A percentile compares a stretch with the other conserved stretches of the same genome.
phyloP scores from a whole-genome alignment of 2,888 invertebrate genomes.

The Eulithis testata region DNA sequence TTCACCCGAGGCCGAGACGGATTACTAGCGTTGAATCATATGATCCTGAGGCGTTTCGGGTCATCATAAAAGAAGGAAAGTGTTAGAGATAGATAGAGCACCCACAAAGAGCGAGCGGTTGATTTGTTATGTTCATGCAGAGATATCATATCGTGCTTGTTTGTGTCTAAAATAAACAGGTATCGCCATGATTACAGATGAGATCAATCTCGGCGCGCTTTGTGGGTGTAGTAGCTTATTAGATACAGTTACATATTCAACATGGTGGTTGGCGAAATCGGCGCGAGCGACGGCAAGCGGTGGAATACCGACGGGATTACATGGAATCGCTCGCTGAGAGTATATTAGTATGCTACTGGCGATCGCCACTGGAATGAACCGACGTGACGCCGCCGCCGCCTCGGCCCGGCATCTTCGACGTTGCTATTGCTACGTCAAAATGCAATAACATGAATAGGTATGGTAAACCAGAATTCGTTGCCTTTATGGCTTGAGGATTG shows the following conservation, averaged over 20 bases:
- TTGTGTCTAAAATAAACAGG: constrained; percentile 20
- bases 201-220: constrained; percentile 41
- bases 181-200: constrained; percentile 20
- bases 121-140: constrained; percentile 10
- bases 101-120: constrained; percentile 11
- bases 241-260: constrained; percentile 75
- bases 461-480: constrained; percentile 50
- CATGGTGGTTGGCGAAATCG: constrained; percentile 72
- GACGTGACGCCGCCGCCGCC: constrained; percentile 71
- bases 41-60: constrained; percentile 44
- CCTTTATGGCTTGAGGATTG: constrained; percentile 12
- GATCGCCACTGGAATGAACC: constrained; percentile 78
- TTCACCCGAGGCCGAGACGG: constrained; percentile 72
- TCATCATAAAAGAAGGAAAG: constrained; percentile 48
- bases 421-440: constrained; percentile 69
- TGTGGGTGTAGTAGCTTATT: constrained; percentile 49
- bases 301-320: constrained; percentile 73
- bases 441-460: constrained; percentile 66
- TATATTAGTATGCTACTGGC: constrained; percentile 78
- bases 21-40: constrained; percentile 69
- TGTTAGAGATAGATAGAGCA: constrained; percentile 39
- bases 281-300: constrained; percentile 42
- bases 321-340: constrained; percentile 73
- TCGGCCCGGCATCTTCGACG: constrained; percentile 55
- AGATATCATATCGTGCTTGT: constrained; percentile 13